Conservation (phyloP, 2,888 invertebrate species). For the Drosophila pseudotalamancana region DNA sequence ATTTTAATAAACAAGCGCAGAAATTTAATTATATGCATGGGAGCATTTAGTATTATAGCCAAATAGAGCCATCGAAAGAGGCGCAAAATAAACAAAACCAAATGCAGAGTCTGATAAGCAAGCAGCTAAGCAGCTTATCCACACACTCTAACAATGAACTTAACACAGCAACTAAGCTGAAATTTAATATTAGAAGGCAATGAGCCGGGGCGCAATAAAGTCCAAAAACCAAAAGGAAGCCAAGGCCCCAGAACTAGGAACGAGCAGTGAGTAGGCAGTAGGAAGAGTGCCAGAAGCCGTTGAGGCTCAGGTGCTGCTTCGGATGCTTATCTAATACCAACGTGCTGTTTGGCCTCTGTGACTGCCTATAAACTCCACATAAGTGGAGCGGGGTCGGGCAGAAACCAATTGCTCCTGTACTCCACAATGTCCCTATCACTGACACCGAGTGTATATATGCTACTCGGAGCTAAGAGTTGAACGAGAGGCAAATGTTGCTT, state of each 20-base stretch:
- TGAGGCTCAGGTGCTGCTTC: constrained; percentile 29
- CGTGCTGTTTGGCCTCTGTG: constrained; percentile 38
- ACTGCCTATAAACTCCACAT: constrained; percentile 61
- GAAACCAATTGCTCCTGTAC: constrained; percentile 5
- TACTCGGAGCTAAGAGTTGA: constrained; percentile 40
- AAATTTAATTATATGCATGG: constrained; percentile 78
- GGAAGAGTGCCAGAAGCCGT: constrained; percentile 17
- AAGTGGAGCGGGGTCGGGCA: not conserved
- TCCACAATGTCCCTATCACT: constrained; percentile 19
- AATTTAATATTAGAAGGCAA: constrained; percentile 80
- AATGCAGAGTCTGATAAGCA: constrained; percentile 71
- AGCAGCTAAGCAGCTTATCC: constrained; percentile 18
- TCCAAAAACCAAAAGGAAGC: constrained; percentile 44
- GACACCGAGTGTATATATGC: constrained; percentile 5
- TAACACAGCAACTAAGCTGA: constrained; percentile 67
- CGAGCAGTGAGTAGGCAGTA: too few relatives aligned
- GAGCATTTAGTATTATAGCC: constrained; percentile 64
- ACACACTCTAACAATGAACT: constrained; percentile 40
- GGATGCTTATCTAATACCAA: constrained; percentile 40
- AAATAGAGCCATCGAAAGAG: constrained; percentile 72
- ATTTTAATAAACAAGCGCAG: constrained; percentile 75
- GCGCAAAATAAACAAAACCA: constrained; percentile 69
- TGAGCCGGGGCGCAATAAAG: constrained; percentile 74
- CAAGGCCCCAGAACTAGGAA: not conserved
- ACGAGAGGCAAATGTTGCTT: constrained; percentile 67